Base-by-base conservation (phyloP, 2,888 invertebrate species). In the Ophioninae sp. region DNA sequence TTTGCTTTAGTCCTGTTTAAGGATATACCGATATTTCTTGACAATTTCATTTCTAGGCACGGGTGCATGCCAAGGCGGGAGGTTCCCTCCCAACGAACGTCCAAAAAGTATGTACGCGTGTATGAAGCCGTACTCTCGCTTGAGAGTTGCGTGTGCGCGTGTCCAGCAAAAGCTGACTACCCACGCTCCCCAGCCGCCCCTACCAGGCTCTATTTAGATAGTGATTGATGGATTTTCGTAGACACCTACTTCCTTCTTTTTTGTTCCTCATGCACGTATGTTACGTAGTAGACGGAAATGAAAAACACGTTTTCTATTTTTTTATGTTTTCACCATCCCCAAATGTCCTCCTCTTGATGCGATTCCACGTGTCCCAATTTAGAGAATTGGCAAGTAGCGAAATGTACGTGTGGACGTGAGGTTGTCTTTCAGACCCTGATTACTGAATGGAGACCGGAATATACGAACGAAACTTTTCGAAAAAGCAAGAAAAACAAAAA, bases 91-190 rank as follows among this genome's bases (percentile, higher is more conserved):
- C 85, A 82, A 84, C 82, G 83, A 84, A 81, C 84, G 80, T 71
- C 75, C 83, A 85, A 87, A 85, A 79, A 85, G 87, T 87, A 87
- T 87, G 87, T 87, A 87, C 80, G 86, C 68, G 85, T 85, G 87
- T 80, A 79, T 74, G 79, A 81, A 68, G 56, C 56, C 81, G 79
- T 82, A 74, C 59, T 76, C 79, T 84, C 84, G 79, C 72, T 71
- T 72, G 71, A 41, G 76, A 78, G 82, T 81, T 86, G 77, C 76
- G 85, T 78, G 80, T 85, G 80, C 77, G 81, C 69, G 83, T 69
- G 83, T 75, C 69, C 58, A 75, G 73, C 72, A 71, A 44, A 79
- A 67, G 56, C 44, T 79, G 51, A 64, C 30, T 61, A 41, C 41
- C 64, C 51, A n/a, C 1, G 30, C 23, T 39, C 68, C 44, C 39